These are phyloP conservation scores for Halichondria panicea DNA, from an alignment of 37 sponge, comb jelly and placozoan genomes.

Conservation along the genomic window DNA sequence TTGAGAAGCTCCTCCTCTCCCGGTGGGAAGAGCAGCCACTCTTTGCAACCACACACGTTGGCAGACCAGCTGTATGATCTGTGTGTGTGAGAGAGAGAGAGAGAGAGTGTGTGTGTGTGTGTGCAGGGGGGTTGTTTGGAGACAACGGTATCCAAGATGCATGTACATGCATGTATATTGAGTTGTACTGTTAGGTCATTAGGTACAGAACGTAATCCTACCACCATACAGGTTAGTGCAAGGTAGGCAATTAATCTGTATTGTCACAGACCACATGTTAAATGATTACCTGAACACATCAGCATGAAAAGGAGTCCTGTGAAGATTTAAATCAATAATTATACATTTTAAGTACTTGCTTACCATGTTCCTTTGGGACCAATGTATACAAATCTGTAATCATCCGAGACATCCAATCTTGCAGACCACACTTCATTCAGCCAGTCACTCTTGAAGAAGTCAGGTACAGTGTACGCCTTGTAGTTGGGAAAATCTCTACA, in stretches of 20 bases:
- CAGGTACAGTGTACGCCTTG: slow-evolving; percentile 49
- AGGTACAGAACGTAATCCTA: too few relatives aligned
- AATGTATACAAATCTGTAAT: slow-evolving; percentile 93
- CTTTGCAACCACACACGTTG: slow-evolving; percentile 86
- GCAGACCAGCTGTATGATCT: slow-evolving; percentile 98
- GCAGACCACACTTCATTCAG: slow-evolving; percentile 85
- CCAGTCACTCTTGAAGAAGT: slow-evolving; percentile 82
- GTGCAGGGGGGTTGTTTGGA: neutral
- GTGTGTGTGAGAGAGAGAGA: too few relatives aligned
- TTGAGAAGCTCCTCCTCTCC: slow-evolving; percentile 76
- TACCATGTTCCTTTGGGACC: slow-evolving; percentile 90
- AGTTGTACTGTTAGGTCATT: too few relatives aligned
- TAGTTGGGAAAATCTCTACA: too few relatives aligned
- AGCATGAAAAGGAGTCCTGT: slow-evolving; percentile 87
- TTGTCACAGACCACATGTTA: too few relatives aligned
- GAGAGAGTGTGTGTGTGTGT: neutral
- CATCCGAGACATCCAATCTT: slow-evolving; percentile 80
- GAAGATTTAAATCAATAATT: too few relatives aligned
- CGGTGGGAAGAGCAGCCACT: slow-evolving; percentile 87
- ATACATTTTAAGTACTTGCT: neutral
- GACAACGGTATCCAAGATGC: too few relatives aligned
- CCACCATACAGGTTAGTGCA: too few relatives aligned
- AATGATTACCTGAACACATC: slow-evolving; percentile 79
- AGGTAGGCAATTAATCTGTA: too few relatives aligned
- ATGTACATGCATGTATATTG: too few relatives aligned